Evolutionary conservation across 2,113 vertebrate species (phyloP).

Genomic region (Phalacrocorax aristotelis): DNA sequence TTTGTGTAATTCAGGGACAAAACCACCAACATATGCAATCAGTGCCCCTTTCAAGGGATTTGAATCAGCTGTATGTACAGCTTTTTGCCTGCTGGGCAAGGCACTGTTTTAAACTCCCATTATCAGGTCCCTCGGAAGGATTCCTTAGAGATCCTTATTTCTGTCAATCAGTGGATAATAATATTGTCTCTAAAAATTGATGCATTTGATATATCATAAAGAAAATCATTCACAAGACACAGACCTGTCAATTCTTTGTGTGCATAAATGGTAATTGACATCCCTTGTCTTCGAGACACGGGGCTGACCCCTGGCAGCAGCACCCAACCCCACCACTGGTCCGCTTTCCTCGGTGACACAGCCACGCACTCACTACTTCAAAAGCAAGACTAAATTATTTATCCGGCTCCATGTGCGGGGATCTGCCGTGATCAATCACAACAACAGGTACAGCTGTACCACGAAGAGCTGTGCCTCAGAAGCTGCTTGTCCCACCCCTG

Average conservation of each 20-base stretch:
- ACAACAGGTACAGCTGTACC: accelerated
- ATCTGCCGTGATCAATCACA: accelerated
- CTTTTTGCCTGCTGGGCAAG: background rate
- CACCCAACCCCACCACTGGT: background rate
- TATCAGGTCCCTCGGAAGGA: background rate
- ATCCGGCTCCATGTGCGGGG: accelerated
- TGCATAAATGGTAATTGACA: background rate
- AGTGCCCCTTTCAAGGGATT: too few species aligned
- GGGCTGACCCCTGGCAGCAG: background rate
- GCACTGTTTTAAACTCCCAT: background rate
- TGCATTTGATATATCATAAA: background rate
- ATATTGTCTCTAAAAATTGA: background rate
- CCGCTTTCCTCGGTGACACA: background rate
- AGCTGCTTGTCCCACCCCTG: background rate
- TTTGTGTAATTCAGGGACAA: background rate
- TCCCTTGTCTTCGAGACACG: background rate
- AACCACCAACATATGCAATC: background rate
- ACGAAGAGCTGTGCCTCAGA: background rate
- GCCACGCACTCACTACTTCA: background rate
- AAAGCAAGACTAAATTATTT: background rate
- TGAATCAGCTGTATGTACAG: background rate
- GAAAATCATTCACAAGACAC: background rate
- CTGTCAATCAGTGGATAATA: background rate
- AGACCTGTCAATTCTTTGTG: background rate
- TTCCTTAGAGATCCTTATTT: background rate